A percentile compares a stretch with the other conserved stretches of the same genome.
phyloP scores from a whole-genome alignment of 2,797 vertebrate genomes.

The Malurus leucopterus region DNA sequence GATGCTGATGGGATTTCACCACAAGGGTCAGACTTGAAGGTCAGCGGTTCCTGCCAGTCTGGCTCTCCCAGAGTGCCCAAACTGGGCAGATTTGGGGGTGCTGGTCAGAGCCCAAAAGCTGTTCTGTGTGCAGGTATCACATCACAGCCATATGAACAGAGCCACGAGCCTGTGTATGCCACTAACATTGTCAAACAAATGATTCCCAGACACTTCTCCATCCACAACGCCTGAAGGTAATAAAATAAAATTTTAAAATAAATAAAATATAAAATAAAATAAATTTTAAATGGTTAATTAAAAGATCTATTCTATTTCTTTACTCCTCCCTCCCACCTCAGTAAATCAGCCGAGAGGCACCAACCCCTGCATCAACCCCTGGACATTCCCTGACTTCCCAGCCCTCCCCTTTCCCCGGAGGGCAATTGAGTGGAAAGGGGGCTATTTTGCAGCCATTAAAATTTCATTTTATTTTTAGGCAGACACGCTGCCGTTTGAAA shows the following conservation, averaged over 20 bases:
- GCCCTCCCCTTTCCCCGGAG: neutral
- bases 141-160: rapidly evolving
- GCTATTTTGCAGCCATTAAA: constrained; percentile 58
- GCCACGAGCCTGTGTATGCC: rapidly evolving
- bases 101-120: neutral
- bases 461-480: constrained; percentile 68
- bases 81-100: neutral
- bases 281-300: neutral
- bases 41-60: neutral
- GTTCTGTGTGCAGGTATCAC: rapidly evolving
- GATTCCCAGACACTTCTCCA: neutral
- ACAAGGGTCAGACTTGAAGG: rapidly evolving
- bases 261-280: no score
- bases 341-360: neutral
- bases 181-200: neutral
- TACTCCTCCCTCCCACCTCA: neutral
- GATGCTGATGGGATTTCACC: rapidly evolving
- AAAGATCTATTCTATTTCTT: neutral
- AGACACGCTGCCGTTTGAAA: constrained; percentile 20
- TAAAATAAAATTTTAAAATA: neutral
- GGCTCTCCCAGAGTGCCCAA: neutral
- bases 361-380: neutral
- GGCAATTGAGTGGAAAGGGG: neutral
- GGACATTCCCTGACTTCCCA: neutral
- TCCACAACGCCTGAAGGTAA: neutral